A percentile compares a stretch with the other conserved stretches of the same genome.
Evolutionary conservation across 2,797 vertebrate genomes (phyloP).

Genomic region (Paramormyrops hopkinsi): DNA sequence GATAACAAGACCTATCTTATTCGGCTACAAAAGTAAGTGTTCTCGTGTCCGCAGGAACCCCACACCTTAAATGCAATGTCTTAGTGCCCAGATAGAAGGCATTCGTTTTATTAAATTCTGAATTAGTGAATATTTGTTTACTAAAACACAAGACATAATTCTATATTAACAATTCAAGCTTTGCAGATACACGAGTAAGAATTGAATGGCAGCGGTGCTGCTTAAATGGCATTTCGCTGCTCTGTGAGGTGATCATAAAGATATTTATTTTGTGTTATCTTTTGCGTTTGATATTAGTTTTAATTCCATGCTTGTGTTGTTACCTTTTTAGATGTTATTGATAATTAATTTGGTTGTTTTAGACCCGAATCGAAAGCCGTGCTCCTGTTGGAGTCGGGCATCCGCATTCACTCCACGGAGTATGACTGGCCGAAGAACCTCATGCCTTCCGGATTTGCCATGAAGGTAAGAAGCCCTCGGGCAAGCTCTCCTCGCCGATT

Average conservation of each 20-base stretch:
- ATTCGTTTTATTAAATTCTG: neutral
- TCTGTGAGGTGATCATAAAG: neutral
- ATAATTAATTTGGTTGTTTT: constrained; percentile 10
- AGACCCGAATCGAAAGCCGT: constrained; percentile 89
- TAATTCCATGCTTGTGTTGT: neutral
- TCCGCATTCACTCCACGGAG: constrained; percentile 87
- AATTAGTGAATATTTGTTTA: neutral
- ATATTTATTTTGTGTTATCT: neutral
- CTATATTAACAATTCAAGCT: neutral
- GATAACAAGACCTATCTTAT: constrained; percentile 97
- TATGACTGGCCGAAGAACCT: constrained; percentile 97
- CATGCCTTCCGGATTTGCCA: constrained; percentile 96
- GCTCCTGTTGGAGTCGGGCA: constrained; percentile 87
- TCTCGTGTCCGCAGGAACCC: neutral
- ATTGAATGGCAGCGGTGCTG: neutral
- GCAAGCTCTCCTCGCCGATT: no score
- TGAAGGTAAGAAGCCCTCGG: constrained; percentile 74
- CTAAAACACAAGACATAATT: neutral
- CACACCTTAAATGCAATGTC: neutral
- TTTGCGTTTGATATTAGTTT: neutral
- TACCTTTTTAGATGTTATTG: neutral
- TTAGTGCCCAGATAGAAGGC: neutral
- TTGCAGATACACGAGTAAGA: neutral
- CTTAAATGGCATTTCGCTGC: neutral
- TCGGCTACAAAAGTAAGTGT: constrained; percentile 89